Conservation (phyloP, 2,888 invertebrate species). For the Podotricha telesiphe region DNA sequence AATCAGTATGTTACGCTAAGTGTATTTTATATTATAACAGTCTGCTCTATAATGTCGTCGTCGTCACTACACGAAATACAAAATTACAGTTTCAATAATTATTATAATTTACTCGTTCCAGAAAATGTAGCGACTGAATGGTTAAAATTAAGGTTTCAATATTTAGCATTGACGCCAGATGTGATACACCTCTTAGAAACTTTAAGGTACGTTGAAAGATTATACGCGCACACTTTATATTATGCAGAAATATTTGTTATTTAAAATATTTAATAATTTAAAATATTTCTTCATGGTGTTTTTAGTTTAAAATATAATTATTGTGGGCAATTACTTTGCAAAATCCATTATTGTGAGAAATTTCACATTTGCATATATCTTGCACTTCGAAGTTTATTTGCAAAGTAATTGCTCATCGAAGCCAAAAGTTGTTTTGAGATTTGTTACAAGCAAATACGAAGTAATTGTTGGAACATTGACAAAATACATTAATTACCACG, state of each 20-base stretch:
- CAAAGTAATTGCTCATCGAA: constrained; percentile 45
- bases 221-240: constrained; percentile 53
- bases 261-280: constrained; percentile 31
- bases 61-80: too few species aligned
- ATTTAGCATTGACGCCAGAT: constrained; percentile 87
- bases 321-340: constrained; percentile 54
- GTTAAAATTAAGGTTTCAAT: constrained; percentile 91
- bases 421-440: constrained; percentile 44
- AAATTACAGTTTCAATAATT: neutral
- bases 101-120: constrained; percentile 59
- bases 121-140: constrained; percentile 90
- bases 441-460: constrained; percentile 19
- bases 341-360: neutral
- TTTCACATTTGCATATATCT: neutral
- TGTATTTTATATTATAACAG: too few species aligned
- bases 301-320: constrained; percentile 32
- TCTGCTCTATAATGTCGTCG: neutral
- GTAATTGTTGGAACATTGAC: constrained; percentile 25
- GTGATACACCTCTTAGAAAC: constrained; percentile 87
- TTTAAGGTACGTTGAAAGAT: constrained; percentile 80
- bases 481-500: constrained; percentile 17
- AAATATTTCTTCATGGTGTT: constrained; percentile 79
- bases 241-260: constrained; percentile 77
- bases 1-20: too few species aligned
- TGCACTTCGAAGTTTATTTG: neutral